These are phyloP conservation scores for Catocala sponsa DNA, from an alignment of 2,888 invertebrate genomes.

Conservation along the genomic window DNA sequence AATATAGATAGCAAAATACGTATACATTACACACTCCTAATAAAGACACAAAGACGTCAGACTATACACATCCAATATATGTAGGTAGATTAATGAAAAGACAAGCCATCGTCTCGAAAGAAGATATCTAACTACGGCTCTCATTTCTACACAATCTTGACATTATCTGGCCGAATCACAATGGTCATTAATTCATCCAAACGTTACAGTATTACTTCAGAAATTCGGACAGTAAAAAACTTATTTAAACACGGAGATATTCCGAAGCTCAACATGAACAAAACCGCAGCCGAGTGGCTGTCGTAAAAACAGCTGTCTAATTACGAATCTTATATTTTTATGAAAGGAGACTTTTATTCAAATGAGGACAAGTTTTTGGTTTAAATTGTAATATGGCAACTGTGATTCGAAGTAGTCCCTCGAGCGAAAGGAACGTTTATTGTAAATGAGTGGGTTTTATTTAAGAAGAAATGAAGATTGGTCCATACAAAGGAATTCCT, in stretches of 20 bases:
- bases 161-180: too few species aligned
- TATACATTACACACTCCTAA: too few species aligned
- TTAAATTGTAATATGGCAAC: not conserved
- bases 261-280: not conserved
- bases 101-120: too few species aligned
- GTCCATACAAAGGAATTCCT: too few species aligned
- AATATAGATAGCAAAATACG: too few species aligned
- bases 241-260: slow-evolving; percentile 1
- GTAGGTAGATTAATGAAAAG: too few species aligned
- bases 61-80: too few species aligned
- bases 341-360: slow-evolving; percentile 49
- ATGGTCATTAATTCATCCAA: not conserved
- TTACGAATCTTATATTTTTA: slow-evolving; percentile 36
- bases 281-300: slow-evolving; percentile 8
- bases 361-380: slow-evolving; percentile 36
- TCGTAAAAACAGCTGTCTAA: slow-evolving; percentile 30
- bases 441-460: not conserved
- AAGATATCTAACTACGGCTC: too few species aligned
- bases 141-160: not conserved
- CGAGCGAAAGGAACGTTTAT: not conserved
- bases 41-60: too few species aligned
- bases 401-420: not conserved
- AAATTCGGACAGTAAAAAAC: slow-evolving; percentile 1
- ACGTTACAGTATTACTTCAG: slow-evolving; percentile 1
- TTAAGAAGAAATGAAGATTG: too few species aligned